Conservation (phyloP, 2,797 vertebrate genomes). For the Spatula clypeata region DNA sequence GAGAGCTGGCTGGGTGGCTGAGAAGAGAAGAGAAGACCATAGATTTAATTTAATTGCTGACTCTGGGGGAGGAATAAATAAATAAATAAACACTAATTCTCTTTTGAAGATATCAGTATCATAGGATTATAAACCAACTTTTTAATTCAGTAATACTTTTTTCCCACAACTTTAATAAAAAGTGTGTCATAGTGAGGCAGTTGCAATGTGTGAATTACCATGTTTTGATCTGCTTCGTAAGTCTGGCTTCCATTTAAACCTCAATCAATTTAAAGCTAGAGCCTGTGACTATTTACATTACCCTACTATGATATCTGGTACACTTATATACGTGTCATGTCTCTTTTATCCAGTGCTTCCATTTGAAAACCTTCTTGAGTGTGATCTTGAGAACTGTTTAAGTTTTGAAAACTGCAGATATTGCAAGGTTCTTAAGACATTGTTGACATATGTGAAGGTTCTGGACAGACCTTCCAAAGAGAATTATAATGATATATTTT, state of each 20-base stretch:
- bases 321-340: not conserved
- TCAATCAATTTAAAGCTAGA: not conserved
- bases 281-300: not conserved
- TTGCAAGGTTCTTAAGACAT: not conserved
- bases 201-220: not conserved
- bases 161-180: not conserved
- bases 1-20: not conserved
- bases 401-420: not conserved
- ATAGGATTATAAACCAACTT: not conserved
- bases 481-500: not conserved
- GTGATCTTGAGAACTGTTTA: not conserved
- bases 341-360: not conserved
- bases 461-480: not conserved
- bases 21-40: not conserved
- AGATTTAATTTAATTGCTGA: not conserved
- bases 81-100: not conserved
- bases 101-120: not conserved
- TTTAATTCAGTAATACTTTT: not conserved
- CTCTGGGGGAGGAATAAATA: not conserved
- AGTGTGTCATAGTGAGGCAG: not conserved
- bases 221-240: not conserved
- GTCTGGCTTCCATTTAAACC: not conserved
- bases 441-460: not conserved
- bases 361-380: not conserved
- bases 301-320: not conserved